Evolutionary conservation across 2,113 vertebrate genomes (phyloP), one percentile per base, ranked within the genome.

Genomic region (Scatophagus argus): DNA sequence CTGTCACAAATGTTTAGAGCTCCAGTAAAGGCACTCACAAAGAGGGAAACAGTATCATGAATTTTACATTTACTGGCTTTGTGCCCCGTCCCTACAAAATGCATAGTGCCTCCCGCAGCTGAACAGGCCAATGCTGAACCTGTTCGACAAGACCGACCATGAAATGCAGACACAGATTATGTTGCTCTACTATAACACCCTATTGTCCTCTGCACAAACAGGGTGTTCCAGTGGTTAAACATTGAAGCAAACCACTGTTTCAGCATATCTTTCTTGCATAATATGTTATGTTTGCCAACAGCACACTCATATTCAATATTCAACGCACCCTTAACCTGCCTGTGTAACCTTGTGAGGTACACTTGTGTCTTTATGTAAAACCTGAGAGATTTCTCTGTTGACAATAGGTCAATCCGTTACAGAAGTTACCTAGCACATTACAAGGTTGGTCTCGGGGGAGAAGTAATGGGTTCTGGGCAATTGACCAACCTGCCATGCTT

Each of bases 391-490:
- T 91, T 91, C 86, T 92, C 86, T 94, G 90, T 94, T 93, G 93
- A 95, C 93, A 93, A 86, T 92, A 88, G 91, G 92, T 94, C 91
- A 91, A 84, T 88, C 90, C 90, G 92, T 88, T 91, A 84, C 88
- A 86, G 91, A 93, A 90, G 92, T 92, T 91, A 92, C 91, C 92
- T 90, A 91, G 91, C 94, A 92, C 93, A 94, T 94, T 94, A 95
- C 82, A 90, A 91, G 91, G 88, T 88, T 87, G 90, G 85, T 93
- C 93, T 91, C 92, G 29, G 77, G 92, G 91, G 94, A 93, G 91
- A 90, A 91, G 89, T 94, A 94, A 94, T 94, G 92, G 92, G 93
- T 94, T 95, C 93, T 90, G 89, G 92, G 92, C 92, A 93, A 95
- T 95, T 95, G 93, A 93, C 91, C 90, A 92, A 90, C 83, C 86